Evolutionary conservation across 1,140 invertebrate species (phyloP).

Genomic region (Scaptomyza hsui): DNA sequence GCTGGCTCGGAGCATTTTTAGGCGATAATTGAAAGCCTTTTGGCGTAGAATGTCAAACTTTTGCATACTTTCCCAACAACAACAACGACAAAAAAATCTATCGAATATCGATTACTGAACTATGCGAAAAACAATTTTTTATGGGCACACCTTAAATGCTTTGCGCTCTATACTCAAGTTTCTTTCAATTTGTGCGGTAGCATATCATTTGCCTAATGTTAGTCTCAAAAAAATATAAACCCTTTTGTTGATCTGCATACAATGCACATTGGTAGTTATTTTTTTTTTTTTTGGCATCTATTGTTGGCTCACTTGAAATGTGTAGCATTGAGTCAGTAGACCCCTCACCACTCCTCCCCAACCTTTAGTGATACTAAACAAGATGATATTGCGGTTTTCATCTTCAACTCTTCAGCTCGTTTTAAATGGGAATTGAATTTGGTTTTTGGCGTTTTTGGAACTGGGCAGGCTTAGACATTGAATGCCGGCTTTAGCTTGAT

Average conservation of each 20-base stretch:
- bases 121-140: conserved; percentile 24
- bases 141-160: conserved; percentile 30
- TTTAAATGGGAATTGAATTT: conserved; percentile 40
- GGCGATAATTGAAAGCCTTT: conserved; percentile 44
- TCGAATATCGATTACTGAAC: conserved; percentile 32
- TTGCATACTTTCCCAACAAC: conserved; percentile 23
- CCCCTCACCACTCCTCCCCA: not conserved
- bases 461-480: conserved; percentile 66
- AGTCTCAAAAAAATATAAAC: conserved; percentile 17
- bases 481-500: conserved; percentile 61
- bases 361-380: conserved; percentile 66
- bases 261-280: conserved; percentile 54
- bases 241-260: conserved; percentile 67
- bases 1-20: not conserved
- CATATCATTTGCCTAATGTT: conserved; percentile 27
- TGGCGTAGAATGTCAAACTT: conserved; percentile 50
- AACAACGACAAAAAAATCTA: conserved; percentile 1
- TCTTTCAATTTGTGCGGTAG: conserved; percentile 18
- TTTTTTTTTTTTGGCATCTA: conserved; percentile 32
- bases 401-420: conserved; percentile 42
- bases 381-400: conserved; percentile 70
- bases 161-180: conserved; percentile 7
- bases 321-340: conserved; percentile 42
- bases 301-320: conserved; percentile 51
- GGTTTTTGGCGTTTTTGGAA: conserved; percentile 22